phyloP scores from a whole-genome alignment of 1,140 invertebrate species.

The Pantala flavescens region DNA sequence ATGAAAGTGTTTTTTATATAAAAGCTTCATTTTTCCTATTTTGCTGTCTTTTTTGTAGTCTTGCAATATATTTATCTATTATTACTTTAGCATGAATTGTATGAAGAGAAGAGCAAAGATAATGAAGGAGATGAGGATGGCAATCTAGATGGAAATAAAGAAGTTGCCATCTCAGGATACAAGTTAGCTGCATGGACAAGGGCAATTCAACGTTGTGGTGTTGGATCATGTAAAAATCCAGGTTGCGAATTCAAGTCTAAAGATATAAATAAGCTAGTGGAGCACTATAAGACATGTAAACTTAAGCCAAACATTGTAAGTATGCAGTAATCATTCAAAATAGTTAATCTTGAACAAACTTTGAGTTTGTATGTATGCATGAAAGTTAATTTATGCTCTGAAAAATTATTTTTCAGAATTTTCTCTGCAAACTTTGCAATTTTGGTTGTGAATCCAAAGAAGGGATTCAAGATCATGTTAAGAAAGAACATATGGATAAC shows the following conservation, averaged over 20 bases:
- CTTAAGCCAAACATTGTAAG: conserved; percentile 12
- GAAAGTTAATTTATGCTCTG: too few relatives aligned
- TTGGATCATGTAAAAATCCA: background rate
- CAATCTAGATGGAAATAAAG: background rate
- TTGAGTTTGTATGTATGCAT: too few relatives aligned
- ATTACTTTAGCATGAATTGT: conserved; percentile 14
- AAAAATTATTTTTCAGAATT: background rate
- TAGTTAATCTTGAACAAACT: too few relatives aligned
- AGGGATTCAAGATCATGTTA: background rate
- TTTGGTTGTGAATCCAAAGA: background rate
- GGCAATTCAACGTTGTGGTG: background rate
- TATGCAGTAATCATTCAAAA: too few relatives aligned
- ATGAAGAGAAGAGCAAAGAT: background rate
- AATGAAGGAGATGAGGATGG: background rate
- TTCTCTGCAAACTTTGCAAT: background rate
- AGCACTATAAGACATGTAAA: conserved; percentile 8
- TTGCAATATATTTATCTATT: too few relatives aligned
- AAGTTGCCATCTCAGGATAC: background rate
- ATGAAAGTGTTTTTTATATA: too few relatives aligned
- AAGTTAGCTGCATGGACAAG: conserved; percentile 2
- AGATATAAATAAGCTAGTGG: background rate
- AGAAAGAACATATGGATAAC: background rate
- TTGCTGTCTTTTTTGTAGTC: too few relatives aligned
- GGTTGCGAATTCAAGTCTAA: conserved; percentile 12
- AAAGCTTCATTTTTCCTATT: too few relatives aligned